Evolutionary conservation across 2,797 vertebrate species (phyloP), one percentile per base, ranked within the genome.

Genomic region (Acestrorhynchus altus): DNA sequence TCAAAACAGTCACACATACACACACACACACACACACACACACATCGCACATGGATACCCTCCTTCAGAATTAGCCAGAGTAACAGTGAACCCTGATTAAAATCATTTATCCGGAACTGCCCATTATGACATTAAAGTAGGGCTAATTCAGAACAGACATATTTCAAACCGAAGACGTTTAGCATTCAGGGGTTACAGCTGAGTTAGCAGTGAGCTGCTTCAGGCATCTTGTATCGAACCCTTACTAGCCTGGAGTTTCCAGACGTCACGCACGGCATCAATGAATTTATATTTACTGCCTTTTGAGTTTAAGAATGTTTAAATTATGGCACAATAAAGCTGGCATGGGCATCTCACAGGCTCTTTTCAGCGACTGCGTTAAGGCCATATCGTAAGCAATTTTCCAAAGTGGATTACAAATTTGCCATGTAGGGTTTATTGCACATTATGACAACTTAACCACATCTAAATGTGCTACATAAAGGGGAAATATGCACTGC

Each of bases 251-350:
- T 24, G 15, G 47, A 35, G 47, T 35, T 52, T 64, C 78, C 46
- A 57, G 51, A 31, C 51, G 88, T 92, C 93, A 89, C 91, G 91
- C 86, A 87, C 88, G 86, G 87, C 87, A 87, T 90, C 92, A 93
- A 93, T 93, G 92, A 91, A 93, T 93, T 88, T 90, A 90, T 93
- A 93, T 94, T 94, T 94, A 92, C 89, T 87, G 91, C 92, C 57
- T 73, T 54, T 94, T 93, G 93, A 94, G 94, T 95, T 95, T 94
- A 95, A 94, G 95, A 76, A 95, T 94, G 95, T 94, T 95, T 96
- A 96, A 96, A 95, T 95, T 93, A 96, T 95, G 93, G 92, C 92
- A 93, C 90, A 92, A 93, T 93, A 94, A 93, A 94, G 87, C 91
- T 93, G 92, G 91, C 92, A 92, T 89, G 85, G 87, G 84, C 87